phyloP scores from a whole-genome alignment of 2,797 vertebrate species.

The Ceryle rudis region DNA sequence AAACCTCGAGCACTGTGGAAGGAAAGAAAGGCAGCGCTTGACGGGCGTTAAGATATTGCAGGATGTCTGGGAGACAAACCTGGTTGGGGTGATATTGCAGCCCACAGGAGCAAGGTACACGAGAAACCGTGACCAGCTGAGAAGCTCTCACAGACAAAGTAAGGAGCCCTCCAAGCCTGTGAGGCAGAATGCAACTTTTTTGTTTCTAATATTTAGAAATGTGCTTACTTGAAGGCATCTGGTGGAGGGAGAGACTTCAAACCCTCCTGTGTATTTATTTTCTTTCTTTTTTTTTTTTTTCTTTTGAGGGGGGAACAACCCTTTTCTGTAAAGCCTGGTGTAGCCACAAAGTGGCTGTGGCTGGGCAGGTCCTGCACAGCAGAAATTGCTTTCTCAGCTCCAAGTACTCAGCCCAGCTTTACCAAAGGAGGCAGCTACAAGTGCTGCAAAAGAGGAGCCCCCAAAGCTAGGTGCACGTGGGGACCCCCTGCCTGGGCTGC shows the following conservation, averaged over 20 bases:
- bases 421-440: neutral
- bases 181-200: neutral
- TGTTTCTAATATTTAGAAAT: neutral
- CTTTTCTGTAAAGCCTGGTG: neutral
- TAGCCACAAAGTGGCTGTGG: neutral
- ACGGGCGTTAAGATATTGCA: constrained; percentile 21
- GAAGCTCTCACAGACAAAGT: neutral
- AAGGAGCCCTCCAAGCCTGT: neutral
- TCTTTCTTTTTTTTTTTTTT: neutral
- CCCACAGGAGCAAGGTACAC: neutral
- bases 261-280: too few species aligned
- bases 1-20: neutral
- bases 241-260: neutral
- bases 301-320: neutral
- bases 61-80: constrained; percentile 65
- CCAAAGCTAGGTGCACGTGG: fast-evolving
- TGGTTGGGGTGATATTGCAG: neutral
- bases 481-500: neutral
- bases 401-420: neutral
- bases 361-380: neutral
- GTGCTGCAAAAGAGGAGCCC: neutral
- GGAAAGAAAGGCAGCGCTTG: constrained; percentile 4
- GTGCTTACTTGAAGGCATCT: neutral
- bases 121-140: neutral
- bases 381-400: neutral